Base-by-base conservation (phyloP, 1,140 invertebrate genomes). In the Ylistrum balloti region DNA sequence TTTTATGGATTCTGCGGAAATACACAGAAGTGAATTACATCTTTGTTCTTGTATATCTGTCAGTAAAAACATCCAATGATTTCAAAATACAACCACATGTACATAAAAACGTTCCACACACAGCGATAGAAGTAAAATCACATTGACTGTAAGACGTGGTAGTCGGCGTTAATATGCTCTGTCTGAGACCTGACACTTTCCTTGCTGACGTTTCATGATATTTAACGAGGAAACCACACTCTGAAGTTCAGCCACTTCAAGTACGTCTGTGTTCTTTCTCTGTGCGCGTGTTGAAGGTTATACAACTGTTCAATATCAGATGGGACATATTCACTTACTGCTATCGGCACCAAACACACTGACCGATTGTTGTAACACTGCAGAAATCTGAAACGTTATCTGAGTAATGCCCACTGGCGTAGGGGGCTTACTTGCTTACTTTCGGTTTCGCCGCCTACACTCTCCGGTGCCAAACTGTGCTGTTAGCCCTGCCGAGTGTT, bases 401-500 rank as follows among this genome's bases (percentile, higher is more conserved):
- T 74, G 22, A 74, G 56, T 7, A 28, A 74, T 74, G 56, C 22
- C 56, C 56, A 17, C 3, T 5, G 22, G 1, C n/a, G 56, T 74
- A n/a, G 56, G 56, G 56, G 5, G n/a, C 56, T n/a, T 74, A 74
- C 56, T 74, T 74, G n/a, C 56, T n/a, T 74, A 74, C 56, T 74
- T 74, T 74, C 56, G 56, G 56, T 74, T 74, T 74, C 56, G 28
- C 56, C 56, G 56, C 56, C 56, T 74, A 74, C 56, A 74, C 56
- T 74, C 17, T 1, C 22, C 28, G 56, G 56, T 74, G 56, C 56
- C 56, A 74, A 74, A n/a, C 3, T n/a, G 5, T 28, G 56, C 56
- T n/a, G 56, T n/a, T 74, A 74, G 56, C 56, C 22, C 13, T 74
- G n/a, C 22, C n/a, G n/a, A 74, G 56, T 74, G 56, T 74, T 74